Evolutionary conservation across 2,113 vertebrate genomes (phyloP).

Genomic region (Benitochromis conjunctus): DNA sequence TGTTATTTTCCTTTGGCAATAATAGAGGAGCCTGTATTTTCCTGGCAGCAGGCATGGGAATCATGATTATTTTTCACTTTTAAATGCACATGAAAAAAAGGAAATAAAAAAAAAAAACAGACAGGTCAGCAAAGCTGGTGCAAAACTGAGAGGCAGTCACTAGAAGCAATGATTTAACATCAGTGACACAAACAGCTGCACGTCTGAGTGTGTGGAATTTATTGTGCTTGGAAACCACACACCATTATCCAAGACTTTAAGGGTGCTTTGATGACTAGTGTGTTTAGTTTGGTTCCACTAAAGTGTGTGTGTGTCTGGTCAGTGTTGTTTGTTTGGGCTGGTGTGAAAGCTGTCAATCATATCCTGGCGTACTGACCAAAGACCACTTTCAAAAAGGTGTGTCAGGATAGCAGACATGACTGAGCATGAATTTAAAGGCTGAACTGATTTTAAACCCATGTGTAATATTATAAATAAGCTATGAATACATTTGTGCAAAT

Average conservation of each 20-base stretch:
- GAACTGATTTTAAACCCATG: neutral
- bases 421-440: neutral
- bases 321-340: neutral
- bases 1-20: conserved; percentile 45
- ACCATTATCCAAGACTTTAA: neutral
- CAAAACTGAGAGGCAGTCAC: neutral
- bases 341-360: neutral
- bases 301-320: neutral
- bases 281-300: neutral
- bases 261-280: neutral
- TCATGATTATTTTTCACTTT: neutral
- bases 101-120: neutral
- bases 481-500: neutral
- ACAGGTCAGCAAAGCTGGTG: neutral
- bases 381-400: neutral
- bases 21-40: conserved; percentile 44
- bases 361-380: neutral
- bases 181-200: neutral
- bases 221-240: neutral
- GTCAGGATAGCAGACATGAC: neutral
- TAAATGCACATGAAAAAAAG: neutral
- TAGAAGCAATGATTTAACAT: neutral
- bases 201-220: neutral
- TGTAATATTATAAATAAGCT: neutral
- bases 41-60: conserved; percentile 46